Conservation (phyloP, 2,888 invertebrate genomes). For the Blera fallax region DNA sequence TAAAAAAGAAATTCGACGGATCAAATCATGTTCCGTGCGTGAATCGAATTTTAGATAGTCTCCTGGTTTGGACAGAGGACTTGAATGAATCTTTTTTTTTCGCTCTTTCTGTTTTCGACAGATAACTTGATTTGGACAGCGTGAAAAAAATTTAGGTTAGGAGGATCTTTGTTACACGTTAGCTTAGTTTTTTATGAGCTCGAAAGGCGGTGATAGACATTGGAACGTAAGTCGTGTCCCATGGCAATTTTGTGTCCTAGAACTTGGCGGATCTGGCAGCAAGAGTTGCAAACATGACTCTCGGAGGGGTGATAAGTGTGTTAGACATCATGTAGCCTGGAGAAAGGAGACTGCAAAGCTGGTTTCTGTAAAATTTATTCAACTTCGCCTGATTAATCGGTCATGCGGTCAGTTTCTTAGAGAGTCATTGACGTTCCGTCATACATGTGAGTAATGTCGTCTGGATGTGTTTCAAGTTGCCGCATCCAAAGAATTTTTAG, state of each 20-base stretch:
- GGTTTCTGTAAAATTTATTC: no score
- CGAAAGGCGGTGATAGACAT: neutral
- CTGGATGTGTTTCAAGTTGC: no score
- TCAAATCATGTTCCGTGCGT: slow-evolving; percentile 43
- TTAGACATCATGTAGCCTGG: no score
- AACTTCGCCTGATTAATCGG: no score
- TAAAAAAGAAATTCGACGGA: slow-evolving; percentile 19
- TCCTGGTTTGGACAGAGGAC: neutral
- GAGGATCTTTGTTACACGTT: slow-evolving; percentile 8
- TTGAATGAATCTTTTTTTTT: neutral
- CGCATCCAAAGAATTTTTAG: no score
- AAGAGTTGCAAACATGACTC: no score
- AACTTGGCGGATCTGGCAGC: neutral
- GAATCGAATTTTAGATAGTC: slow-evolving; percentile 19
- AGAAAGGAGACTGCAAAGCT: no score
- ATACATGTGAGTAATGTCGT: no score
- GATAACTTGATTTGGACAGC: slow-evolving; percentile 22
- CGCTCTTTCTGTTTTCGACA: neutral
- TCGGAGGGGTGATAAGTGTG: no score
- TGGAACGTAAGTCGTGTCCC: neutral
- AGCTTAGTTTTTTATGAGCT: neutral
- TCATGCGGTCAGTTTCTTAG: no score
- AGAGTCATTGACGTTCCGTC: no score
- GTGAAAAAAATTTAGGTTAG: slow-evolving; percentile 45
- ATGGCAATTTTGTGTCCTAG: neutral